Conservation (phyloP, 2,113 vertebrate genomes). For the Bagarius yarrelli region DNA sequence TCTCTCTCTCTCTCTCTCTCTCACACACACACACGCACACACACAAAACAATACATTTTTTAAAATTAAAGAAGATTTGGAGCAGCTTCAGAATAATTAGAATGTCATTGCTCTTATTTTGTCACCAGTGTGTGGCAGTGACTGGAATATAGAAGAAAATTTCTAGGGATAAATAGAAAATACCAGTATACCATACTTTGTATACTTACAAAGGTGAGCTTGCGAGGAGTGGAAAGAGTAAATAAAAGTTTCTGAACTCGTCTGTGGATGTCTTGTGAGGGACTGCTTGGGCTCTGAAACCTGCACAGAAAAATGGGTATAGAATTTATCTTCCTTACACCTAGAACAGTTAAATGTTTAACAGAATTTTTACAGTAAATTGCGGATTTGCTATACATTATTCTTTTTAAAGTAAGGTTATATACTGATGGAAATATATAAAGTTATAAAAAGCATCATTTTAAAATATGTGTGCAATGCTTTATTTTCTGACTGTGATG, state of each 20-base stretch:
- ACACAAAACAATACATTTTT: not conserved
- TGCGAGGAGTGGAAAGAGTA: conserved; percentile 77
- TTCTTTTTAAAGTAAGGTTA: not conserved
- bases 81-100: conserved; percentile 60
- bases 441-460: too few relatives aligned
- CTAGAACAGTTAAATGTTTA: not conserved
- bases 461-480: too few relatives aligned
- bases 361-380: not conserved
- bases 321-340: not conserved
- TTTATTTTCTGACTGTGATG: not conserved
- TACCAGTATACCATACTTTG: conserved; percentile 8
- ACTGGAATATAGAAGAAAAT: conserved; percentile 47
- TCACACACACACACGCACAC: not conserved
- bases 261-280: conserved; percentile 86
- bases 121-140: conserved; percentile 34
- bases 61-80: conserved; percentile 57
- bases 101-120: conserved; percentile 49
- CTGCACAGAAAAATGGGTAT: conserved; percentile 61
- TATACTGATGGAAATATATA: not conserved
- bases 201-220: conserved; percentile 74
- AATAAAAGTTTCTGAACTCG: conserved; percentile 87
- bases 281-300: conserved; percentile 73
- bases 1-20: too few relatives aligned
- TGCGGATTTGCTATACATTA: not conserved
- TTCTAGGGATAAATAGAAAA: not conserved